Evolutionary conservation across 2,113 vertebrate genomes (phyloP), one percentile per base, ranked within the genome.

Genomic region (Carassius gibelio): DNA sequence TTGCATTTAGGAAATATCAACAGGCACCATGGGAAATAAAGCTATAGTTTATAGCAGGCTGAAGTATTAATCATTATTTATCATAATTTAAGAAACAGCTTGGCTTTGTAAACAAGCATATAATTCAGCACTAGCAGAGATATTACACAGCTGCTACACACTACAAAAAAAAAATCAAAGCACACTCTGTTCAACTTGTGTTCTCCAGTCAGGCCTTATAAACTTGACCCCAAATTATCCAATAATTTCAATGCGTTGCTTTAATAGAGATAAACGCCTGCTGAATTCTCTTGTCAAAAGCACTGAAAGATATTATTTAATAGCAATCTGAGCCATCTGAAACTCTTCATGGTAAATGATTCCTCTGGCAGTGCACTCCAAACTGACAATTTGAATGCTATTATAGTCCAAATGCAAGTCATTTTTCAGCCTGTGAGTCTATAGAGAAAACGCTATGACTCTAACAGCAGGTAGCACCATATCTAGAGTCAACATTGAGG

Each of bases 401-500:
- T 72, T 48, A 23, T 48, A 14, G 21, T 21, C 50, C n/a, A 81
- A 48, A 50, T 30, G 36, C 17, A 71, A 21, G 30, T 75, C 38
- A 75, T 84, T 79, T 68, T 86, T 86, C 68, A 79, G 38, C 30
- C 52, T 45, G 42, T 64, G 80, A 82, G 66, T 48, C 82, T 78
- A 68, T 59, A 81, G 30, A 80, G 78, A 30, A 50, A 74, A 42
- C 75, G 88, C 86, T 59, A 69, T 48, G 72, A 11, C 9, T 45
- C 68, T 81, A 76, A 78, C 81, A 72, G 81, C 83, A 77, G 83
- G 84, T 81, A 82, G 55, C 61, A 68, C 71, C 57, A 55, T 80
- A 74, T 86, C 79, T 84, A 64, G 11, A 87, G 45, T 81, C 62
- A 79, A 85, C 87, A 84, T 8, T 45, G 57, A 69, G 55, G 75